Conservation (phyloP, 2,113 vertebrate genomes). For the Motacilla tschutschensis region DNA sequence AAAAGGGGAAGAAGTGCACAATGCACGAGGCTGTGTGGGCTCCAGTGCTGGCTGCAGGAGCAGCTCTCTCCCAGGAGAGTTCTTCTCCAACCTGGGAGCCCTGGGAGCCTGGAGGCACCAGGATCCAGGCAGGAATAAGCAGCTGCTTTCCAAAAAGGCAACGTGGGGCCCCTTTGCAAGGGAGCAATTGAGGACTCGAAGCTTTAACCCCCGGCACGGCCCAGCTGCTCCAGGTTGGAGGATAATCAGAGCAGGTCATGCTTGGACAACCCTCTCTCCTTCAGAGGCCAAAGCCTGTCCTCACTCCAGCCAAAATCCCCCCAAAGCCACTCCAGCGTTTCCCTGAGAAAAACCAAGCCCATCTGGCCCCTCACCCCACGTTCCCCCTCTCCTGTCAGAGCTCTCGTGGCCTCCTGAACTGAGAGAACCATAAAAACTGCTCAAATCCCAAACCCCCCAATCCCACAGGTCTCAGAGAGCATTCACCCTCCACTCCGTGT, state of each 20-base stretch:
- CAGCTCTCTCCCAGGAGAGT: not conserved
- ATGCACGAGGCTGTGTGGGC: fast-evolving
- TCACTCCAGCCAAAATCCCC: not conserved
- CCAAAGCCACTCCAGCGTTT: fast-evolving
- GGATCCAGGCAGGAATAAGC: not conserved
- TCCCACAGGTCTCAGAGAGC: fast-evolving
- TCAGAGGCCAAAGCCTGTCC: not conserved
- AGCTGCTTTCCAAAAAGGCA: not conserved
- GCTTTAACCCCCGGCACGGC: not conserved
- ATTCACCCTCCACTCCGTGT: fast-evolving
- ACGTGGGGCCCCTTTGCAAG: fast-evolving
- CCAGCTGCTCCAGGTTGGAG: not conserved
- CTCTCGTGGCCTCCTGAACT: not conserved
- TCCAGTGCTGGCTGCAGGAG: not conserved
- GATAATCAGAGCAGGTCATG: not conserved
- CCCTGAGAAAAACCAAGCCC: fast-evolving
- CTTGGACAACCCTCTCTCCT: not conserved
- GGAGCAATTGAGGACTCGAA: not conserved
- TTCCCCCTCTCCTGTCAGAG: not conserved
- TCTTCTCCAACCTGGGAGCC: not conserved
- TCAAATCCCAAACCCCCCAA: not conserved
- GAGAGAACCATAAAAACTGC: fast-evolving
- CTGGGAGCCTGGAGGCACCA: fast-evolving
- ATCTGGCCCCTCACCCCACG: fast-evolving
- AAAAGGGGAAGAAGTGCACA: not conserved